These are phyloP conservation scores for human DNA, from an alignment of 2,113 vertebrate genomes.

Conservation along the genomic window GRCh38 chr5:24990001-24990500, in stretches of 20 bases:
- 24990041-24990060: not conserved
- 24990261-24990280: not conserved
- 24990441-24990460: not conserved
- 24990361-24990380: not conserved
- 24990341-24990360: not conserved
- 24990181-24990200: not conserved
- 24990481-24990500: not conserved
- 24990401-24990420: not conserved
- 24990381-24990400: not conserved
- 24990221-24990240: not conserved
- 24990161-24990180: not conserved
- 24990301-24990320: not conserved
- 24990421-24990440: not conserved
- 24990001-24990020: not conserved
- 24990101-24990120: not conserved
- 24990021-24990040: not conserved
- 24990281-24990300: not conserved
- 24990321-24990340: not conserved
- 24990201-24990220: not conserved
- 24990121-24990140: not conserved
- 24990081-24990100: not conserved
- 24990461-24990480: not conserved
- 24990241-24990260: not conserved
- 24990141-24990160: not conserved
- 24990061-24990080: not conserved